These are phyloP conservation scores for Aramus guarauna DNA, from an alignment of 2,113 vertebrate species.

Conservation along the genomic window DNA sequence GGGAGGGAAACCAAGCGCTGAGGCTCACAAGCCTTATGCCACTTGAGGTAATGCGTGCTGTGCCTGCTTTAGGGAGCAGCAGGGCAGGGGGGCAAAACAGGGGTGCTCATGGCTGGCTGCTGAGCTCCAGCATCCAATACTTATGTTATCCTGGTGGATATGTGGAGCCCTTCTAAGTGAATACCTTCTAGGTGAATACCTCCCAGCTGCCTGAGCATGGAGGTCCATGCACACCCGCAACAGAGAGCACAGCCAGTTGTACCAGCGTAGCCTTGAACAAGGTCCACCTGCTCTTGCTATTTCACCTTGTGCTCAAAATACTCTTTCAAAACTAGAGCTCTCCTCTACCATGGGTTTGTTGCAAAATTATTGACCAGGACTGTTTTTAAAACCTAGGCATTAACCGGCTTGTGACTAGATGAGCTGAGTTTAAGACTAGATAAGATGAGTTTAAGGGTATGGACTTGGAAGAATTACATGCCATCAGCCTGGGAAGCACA, in stretches of 20 bases:
- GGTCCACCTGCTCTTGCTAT: neutral
- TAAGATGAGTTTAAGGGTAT: neutral
- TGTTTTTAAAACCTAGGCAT: neutral
- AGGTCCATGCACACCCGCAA: neutral
- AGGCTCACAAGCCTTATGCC: neutral
- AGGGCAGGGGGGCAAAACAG: neutral
- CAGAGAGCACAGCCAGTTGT: neutral
- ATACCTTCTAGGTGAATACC: neutral
- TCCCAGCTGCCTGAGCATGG: neutral
- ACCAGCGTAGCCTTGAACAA: neutral
- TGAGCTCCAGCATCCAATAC: neutral
- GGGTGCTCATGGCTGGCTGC: neutral
- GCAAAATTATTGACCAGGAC: neutral
- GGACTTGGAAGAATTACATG: neutral
- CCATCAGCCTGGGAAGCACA: neutral
- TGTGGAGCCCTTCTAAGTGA: neutral
- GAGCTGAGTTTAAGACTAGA: neutral
- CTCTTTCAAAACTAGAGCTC: neutral
- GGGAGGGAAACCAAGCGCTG: neutral
- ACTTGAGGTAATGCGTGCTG: neutral
- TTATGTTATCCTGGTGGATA: neutral
- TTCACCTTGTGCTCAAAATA: neutral
- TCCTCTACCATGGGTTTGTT: neutral
- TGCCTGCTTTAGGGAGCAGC: neutral
- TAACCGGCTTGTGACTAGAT: neutral